phyloP scores from a whole-genome alignment of 2,113 vertebrate genomes.

The Neotoma lepida region DNA sequence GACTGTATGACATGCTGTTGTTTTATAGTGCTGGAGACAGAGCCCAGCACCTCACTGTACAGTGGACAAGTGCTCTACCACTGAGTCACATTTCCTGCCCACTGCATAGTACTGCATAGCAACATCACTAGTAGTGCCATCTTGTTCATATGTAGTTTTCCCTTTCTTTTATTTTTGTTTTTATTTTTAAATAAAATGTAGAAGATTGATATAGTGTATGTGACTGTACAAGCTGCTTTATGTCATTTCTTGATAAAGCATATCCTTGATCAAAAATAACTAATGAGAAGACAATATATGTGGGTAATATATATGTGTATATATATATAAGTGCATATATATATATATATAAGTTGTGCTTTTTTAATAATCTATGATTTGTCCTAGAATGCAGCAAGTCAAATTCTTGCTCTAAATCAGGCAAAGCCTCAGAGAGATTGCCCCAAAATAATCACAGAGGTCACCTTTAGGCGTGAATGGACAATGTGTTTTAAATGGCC shows the following conservation, averaged over 20 bases:
- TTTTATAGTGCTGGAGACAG: background rate
- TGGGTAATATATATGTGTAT: background rate
- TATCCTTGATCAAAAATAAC: slow-evolving; percentile 63
- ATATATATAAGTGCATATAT: background rate
- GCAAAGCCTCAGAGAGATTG: background rate
- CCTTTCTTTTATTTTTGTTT: slow-evolving; percentile 1
- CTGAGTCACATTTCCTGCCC: background rate
- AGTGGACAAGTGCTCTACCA: background rate
- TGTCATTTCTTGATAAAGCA: slow-evolving; percentile 9
- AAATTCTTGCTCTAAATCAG: slow-evolving; percentile 29
- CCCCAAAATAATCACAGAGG: background rate
- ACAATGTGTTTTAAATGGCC: slow-evolving; percentile 59
- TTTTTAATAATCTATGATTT: slow-evolving; percentile 55
- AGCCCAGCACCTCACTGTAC: background rate
- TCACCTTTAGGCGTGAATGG: slow-evolving; percentile 75
- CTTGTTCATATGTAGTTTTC: background rate
- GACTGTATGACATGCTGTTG: background rate
- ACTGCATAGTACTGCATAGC: background rate
- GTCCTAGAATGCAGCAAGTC: slow-evolving; percentile 29
- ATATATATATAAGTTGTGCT: background rate
- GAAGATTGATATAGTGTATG: background rate
- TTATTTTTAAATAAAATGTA: slow-evolving; percentile 33
- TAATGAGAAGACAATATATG: background rate
- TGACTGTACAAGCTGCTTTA: background rate
- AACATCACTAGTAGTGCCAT: background rate